Evolutionary conservation across 2,113 vertebrate genomes (phyloP), one percentile per base, ranked within the genome.

Genomic region (Pica pica): DNA sequence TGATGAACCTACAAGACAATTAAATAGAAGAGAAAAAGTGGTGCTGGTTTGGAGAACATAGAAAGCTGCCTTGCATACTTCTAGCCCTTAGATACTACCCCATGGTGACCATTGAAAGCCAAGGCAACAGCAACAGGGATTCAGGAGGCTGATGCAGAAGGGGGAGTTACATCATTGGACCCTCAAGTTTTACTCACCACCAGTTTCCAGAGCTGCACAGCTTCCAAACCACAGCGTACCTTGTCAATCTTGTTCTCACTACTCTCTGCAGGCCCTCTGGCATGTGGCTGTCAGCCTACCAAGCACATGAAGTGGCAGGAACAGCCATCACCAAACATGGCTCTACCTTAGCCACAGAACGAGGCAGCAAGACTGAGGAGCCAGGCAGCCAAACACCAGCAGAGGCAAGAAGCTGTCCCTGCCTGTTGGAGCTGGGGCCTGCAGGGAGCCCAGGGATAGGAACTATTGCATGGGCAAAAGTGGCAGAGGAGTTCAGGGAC

Each of bases 1-100:
- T 98, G 98, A 87, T 98, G 98, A 90, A 99, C 98, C 99, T 98
- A 71, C 22, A 87, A 63, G 33, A 91, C 33, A 96, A 95, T 50
- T 24, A 93, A 89, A 81, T 13, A 83, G 4, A 75, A 64, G 14
- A 78, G 19, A 46, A 59, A 39, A 93, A 60, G 52, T 4, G 5
- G 20, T 83, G 42, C 35, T 67, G 16, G 21, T 60, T 57, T 52
- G 53, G 49, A 92, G 13, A 28, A 71, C 31, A n/a, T 27, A 50
- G 35, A 81, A 92, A 46, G 11, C 33, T 80, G 61, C 14, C 16
- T 49, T 53, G 71, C 5, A 8, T 33, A 63, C 26, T 70, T 65
- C 30, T 16, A 67, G 47, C 78, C 60, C n/a, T 90, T 50, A 78
- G 30, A 59, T 23, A 27, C 15, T 55, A 70, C 22, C 31, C n/a